Evolutionary conservation across 2,888 invertebrate genomes (phyloP).

Genomic region (Rhagophthalmus giganteus): DNA sequence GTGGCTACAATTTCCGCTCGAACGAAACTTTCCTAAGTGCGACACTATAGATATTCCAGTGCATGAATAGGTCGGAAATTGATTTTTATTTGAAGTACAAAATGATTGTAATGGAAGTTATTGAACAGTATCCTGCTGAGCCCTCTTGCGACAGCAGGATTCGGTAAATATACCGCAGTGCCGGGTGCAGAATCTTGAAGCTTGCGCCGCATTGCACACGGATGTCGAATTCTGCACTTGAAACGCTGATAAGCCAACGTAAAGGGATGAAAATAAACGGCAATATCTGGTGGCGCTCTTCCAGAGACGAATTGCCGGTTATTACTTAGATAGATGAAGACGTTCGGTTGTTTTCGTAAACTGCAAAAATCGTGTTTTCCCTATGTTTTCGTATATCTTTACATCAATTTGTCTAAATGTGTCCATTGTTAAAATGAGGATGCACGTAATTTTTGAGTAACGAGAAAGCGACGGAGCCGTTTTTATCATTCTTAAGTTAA

Average conservation of each 20-base stretch:
- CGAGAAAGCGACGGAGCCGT: no score
- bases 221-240: slow-evolving; percentile 41
- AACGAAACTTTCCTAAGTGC: slow-evolving; percentile 12
- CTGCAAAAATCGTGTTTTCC: no score
- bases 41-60: slow-evolving; percentile 18
- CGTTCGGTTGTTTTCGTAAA: no score
- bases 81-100: slow-evolving; percentile 49
- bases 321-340: no score
- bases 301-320: slow-evolving; percentile 17
- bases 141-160: slow-evolving; percentile 41
- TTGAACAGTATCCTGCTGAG: slow-evolving; percentile 48
- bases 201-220: slow-evolving; percentile 46
- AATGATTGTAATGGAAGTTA: slow-evolving; percentile 50
- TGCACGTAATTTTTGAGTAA: no score
- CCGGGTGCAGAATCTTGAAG: slow-evolving; percentile 43
- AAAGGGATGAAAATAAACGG: slow-evolving; percentile 23
- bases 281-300: slow-evolving; percentile 5
- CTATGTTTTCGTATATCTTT: no score
- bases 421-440: no score
- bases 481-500: no score
- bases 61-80: slow-evolving; percentile 49
- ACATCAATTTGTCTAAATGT: slow-evolving; percentile 5
- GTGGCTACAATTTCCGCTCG: slow-evolving; percentile 14
- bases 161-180: slow-evolving; percentile 46
- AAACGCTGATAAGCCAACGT: slow-evolving; percentile 41